phyloP scores from a whole-genome alignment of 2,113 vertebrate species.

The Morone saxatilis region DNA sequence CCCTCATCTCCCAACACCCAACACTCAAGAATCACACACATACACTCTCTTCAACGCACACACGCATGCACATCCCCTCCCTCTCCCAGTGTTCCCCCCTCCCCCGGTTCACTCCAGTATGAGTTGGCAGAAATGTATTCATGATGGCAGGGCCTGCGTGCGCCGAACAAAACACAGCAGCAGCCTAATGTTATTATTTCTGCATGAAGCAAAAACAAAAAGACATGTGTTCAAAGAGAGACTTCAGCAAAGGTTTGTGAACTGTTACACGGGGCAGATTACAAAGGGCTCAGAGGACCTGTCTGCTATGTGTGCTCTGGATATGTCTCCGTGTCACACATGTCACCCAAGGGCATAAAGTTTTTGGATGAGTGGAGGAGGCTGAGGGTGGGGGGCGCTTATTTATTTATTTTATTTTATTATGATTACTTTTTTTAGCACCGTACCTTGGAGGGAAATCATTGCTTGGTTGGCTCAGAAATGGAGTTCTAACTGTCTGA shows the following conservation, averaged over 20 bases:
- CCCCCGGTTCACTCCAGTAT: slow-evolving; percentile 27
- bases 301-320: slow-evolving; percentile 27
- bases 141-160: slow-evolving; percentile 52
- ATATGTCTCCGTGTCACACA: slow-evolving; percentile 10
- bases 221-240: slow-evolving; percentile 62
- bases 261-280: slow-evolving; percentile 55
- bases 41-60: background rate
- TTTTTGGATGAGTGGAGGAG: slow-evolving; percentile 26
- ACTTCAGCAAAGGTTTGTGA: slow-evolving; percentile 60
- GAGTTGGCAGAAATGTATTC: slow-evolving; percentile 74
- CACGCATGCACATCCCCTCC: background rate
- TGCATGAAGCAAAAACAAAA: slow-evolving; percentile 55
- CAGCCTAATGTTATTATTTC: slow-evolving; percentile 68
- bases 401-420: slow-evolving; percentile 48
- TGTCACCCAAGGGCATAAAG: slow-evolving; percentile 54
- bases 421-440: slow-evolving; percentile 54
- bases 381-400: slow-evolving; percentile 19
- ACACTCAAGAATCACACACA: background rate
- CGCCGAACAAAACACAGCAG: slow-evolving; percentile 38
- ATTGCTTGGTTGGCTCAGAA: slow-evolving; percentile 24
- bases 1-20: background rate
- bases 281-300: slow-evolving; percentile 47
- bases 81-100: slow-evolving; percentile 12
- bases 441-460: slow-evolving; percentile 34
- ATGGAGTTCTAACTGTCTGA: slow-evolving; percentile 28